Evolutionary conservation across 2,113 vertebrate species (phyloP).

Genomic region (Alligator sinensis): DNA sequence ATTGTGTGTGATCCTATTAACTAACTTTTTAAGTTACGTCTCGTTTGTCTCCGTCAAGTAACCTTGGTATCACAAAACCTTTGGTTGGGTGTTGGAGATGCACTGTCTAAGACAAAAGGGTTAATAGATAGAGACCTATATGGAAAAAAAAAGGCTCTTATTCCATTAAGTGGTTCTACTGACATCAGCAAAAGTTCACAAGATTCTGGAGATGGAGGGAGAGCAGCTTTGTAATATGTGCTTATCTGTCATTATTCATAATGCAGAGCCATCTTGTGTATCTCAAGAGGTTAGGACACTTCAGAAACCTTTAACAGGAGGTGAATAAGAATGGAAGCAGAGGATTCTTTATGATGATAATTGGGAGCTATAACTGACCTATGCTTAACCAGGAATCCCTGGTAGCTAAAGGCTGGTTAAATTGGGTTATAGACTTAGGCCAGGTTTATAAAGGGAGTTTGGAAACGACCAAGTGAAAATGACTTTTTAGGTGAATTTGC

Average conservation of each 20-base stretch:
- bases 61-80: background rate
- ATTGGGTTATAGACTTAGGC: background rate
- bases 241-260: conserved; percentile 41
- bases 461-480: no score
- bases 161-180: conserved; percentile 29
- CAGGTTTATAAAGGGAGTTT: background rate
- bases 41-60: conserved; percentile 75
- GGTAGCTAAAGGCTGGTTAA: background rate
- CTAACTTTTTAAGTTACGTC: conserved; percentile 62
- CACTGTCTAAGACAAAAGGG: conserved; percentile 14
- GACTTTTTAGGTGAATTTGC: background rate
- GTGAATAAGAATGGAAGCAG: background rate
- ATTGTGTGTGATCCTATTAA: conserved; percentile 76
- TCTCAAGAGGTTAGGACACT: conserved; percentile 2
- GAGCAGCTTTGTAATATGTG: conserved; percentile 1
- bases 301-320: background rate
- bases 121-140: background rate
- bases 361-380: background rate
- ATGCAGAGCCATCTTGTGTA: background rate
- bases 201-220: conserved; percentile 11
- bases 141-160: conserved; percentile 9
- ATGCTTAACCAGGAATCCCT: background rate
- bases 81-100: background rate
- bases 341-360: background rate
- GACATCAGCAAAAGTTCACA: conserved; percentile 4